These are phyloP conservation scores for Alloplasta piceator DNA, from an alignment of 2,888 invertebrate species.

Conservation along the genomic window DNA sequence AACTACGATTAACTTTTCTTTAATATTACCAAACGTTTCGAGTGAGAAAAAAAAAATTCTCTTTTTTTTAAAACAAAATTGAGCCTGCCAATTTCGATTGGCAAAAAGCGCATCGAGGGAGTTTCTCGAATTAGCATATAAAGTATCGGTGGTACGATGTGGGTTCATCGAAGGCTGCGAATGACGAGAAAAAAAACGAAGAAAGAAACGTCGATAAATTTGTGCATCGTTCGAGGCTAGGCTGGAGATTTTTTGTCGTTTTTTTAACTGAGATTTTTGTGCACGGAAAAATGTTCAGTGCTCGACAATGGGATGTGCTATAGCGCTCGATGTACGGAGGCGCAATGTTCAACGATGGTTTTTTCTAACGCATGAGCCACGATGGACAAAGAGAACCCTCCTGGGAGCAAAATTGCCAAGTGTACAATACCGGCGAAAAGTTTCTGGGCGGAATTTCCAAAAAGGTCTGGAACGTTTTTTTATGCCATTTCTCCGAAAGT, in stretches of 20 bases:
- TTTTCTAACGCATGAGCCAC: constrained; percentile 6
- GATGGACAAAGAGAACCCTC: constrained; percentile 51
- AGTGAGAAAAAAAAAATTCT: too few species aligned
- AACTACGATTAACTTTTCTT: too few species aligned
- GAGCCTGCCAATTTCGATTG: too few species aligned
- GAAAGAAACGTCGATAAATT: constrained; percentile 53
- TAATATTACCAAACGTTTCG: too few species aligned
- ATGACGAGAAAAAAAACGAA: constrained; percentile 7
- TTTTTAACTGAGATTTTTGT: neutral
- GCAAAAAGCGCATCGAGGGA: constrained; percentile 10
- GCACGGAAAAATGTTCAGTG: neutral
- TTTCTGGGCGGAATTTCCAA: too few species aligned
- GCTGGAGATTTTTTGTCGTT: neutral
- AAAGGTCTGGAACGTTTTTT: too few species aligned
- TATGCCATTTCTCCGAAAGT: too few species aligned
- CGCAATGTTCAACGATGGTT: neutral
- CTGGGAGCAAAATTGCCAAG: constrained; percentile 41
- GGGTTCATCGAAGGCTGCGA: constrained; percentile 35
- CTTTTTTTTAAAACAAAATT: too few species aligned
- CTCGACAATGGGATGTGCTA: too few species aligned
- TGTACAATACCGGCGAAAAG: too few species aligned
- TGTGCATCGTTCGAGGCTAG: constrained; percentile 41
- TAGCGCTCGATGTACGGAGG: too few species aligned
- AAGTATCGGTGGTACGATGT: constrained; percentile 16
- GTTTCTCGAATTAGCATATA: constrained; percentile 4